phyloP scores from a whole-genome alignment of 2,113 vertebrate species.

The Alethe castanea region DNA sequence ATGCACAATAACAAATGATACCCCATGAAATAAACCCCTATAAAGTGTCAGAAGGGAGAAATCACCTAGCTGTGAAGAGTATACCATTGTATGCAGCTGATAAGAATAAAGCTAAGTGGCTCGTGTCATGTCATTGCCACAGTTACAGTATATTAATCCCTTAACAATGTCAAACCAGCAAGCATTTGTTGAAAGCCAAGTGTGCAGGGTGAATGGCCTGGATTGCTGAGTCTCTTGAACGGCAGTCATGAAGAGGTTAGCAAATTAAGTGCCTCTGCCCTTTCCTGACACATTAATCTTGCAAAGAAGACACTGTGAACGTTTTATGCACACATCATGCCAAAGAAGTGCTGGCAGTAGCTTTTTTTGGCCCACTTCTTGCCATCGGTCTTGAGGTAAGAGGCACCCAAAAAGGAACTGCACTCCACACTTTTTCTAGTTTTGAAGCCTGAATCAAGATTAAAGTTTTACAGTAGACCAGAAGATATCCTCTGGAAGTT shows the following conservation, averaged over 20 bases:
- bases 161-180: neutral
- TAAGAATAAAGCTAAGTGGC: neutral
- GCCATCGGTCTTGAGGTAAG: neutral
- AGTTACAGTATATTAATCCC: neutral
- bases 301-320: neutral
- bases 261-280: neutral
- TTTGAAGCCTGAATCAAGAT: neutral
- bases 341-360: neutral
- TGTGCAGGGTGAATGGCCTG: neutral
- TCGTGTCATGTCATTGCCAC: neutral
- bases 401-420: neutral
- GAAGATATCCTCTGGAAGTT: neutral
- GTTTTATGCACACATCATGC: neutral
- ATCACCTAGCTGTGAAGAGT: neutral
- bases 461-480: neutral
- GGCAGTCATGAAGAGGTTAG: neutral
- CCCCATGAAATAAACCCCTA: neutral
- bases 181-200: neutral
- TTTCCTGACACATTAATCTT: neutral
- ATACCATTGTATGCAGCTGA: neutral
- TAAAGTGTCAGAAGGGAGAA: neutral
- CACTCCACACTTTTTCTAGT: neutral
- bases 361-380: neutral
- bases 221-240: neutral
- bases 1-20: neutral